Evolutionary conservation across 2,113 vertebrate species (phyloP).

Genomic region (Thamnophis sirtalis): DNA sequence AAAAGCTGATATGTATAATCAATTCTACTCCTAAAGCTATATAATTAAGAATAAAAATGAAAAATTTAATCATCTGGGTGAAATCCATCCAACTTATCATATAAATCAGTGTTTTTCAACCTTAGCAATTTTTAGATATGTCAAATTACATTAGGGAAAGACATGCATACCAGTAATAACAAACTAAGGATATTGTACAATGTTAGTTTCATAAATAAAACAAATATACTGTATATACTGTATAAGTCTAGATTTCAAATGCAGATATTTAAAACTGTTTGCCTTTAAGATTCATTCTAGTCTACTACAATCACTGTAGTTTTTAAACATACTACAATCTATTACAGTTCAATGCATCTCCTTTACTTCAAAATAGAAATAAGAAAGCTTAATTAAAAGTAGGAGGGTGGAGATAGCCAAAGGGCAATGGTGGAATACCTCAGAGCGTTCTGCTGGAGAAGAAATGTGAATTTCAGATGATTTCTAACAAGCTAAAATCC

Average conservation of each 20-base stretch:
- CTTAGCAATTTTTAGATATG: background rate
- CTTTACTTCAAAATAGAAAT: background rate
- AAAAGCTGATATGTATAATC: background rate
- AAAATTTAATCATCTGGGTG: background rate
- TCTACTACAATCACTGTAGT: background rate
- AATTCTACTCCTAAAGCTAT: background rate
- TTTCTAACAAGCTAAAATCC: background rate
- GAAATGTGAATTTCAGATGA: background rate
- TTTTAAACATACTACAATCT: background rate
- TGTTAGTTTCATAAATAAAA: background rate
- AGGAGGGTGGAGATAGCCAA: background rate
- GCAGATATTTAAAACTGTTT: background rate
- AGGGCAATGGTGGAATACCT: background rate
- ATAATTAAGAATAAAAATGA: background rate
- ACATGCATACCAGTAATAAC: too few species aligned
- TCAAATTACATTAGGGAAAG: background rate
- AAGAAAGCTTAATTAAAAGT: conserved; percentile 10
- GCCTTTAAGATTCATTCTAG: background rate
- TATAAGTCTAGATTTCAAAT: background rate
- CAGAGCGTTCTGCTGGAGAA: background rate
- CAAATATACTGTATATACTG: background rate
- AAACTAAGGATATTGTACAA: background rate
- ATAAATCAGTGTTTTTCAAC: background rate
- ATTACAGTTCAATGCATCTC: background rate
- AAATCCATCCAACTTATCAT: background rate